Evolutionary conservation across 1,140 invertebrate genomes (phyloP).

Genomic region (Drosophila eugracilis): DNA sequence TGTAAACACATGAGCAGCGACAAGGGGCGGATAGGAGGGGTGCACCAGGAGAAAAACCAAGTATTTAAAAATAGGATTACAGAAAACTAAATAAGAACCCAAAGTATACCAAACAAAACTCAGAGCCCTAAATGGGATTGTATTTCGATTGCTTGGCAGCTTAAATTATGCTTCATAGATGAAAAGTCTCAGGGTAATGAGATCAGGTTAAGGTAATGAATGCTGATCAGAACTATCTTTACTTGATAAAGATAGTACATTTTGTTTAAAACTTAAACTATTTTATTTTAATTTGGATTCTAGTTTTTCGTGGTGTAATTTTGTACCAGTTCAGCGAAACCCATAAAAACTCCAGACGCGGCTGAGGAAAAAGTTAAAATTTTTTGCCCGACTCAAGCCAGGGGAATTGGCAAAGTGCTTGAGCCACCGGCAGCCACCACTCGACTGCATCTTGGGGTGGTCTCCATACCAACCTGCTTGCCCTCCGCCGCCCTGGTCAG

Average conservation of each 20-base stretch:
- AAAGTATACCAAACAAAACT: too few species aligned
- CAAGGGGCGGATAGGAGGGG: not conserved
- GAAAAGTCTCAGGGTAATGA: too few species aligned
- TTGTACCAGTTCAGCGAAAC: conserved; percentile 13
- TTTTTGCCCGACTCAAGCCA: conserved; percentile 29
- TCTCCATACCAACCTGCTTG: conserved; percentile 21
- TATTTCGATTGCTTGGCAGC: too few species aligned
- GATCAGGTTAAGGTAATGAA: too few species aligned
- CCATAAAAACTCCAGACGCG: conserved; percentile 51
- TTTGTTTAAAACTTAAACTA: not conserved
- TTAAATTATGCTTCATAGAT: too few species aligned
- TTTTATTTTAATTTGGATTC: too few species aligned
- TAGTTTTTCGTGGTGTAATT: conserved; percentile 4
- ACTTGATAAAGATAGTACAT: not conserved
- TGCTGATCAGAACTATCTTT: too few species aligned
- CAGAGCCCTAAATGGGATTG: too few species aligned
- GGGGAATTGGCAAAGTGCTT: conserved; percentile 75
- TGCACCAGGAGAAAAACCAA: conserved; percentile 18
- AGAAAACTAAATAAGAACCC: too few species aligned
- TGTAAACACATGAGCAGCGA: conserved; percentile 82
- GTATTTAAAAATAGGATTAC: not conserved
- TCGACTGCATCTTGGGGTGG: conserved; percentile 67
- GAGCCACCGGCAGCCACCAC: conserved; percentile 54
- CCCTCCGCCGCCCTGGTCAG: conserved; percentile 40
- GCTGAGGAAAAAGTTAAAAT: conserved; percentile 34